Conservation (phyloP, 1,140 invertebrate genomes). For the Drosophila orena region DNA sequence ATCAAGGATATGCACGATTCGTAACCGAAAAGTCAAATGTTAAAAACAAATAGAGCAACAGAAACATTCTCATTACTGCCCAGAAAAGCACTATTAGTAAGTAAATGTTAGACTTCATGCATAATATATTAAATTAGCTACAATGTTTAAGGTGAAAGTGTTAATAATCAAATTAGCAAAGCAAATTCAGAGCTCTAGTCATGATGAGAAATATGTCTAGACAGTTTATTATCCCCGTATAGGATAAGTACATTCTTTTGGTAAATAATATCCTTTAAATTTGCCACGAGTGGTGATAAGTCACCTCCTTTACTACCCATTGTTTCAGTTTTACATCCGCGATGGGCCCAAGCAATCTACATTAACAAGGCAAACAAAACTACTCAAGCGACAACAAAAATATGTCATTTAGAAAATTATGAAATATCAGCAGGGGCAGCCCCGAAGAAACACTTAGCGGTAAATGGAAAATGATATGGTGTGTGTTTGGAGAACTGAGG, state of each 20-base stretch:
- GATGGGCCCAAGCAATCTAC: conserved; percentile 26
- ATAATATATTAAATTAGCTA: too few relatives aligned
- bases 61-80: conserved; percentile 2
- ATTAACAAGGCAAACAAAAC: conserved; percentile 78
- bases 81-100: background rate
- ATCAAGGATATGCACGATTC: background rate
- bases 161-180: too few relatives aligned
- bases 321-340: conserved; percentile 12
- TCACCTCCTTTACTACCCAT: conserved; percentile 10
- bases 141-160: too few relatives aligned
- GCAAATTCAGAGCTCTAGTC: too few relatives aligned
- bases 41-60: conserved; percentile 4
- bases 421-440: conserved; percentile 56
- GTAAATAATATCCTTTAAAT: background rate
- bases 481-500: conserved; percentile 42
- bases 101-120: too few relatives aligned
- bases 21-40: conserved; percentile 33
- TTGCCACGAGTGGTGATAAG: conserved; percentile 12
- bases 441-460: conserved; percentile 67
- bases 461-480: conserved; percentile 73
- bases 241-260: background rate
- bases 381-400: conserved; percentile 68
- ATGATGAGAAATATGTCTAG: too few relatives aligned
- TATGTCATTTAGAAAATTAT: conserved; percentile 78
- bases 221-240: background rate